Evolutionary conservation across 1,140 invertebrate genomes (phyloP).

Genomic region (Lutraria rhynchaena): DNA sequence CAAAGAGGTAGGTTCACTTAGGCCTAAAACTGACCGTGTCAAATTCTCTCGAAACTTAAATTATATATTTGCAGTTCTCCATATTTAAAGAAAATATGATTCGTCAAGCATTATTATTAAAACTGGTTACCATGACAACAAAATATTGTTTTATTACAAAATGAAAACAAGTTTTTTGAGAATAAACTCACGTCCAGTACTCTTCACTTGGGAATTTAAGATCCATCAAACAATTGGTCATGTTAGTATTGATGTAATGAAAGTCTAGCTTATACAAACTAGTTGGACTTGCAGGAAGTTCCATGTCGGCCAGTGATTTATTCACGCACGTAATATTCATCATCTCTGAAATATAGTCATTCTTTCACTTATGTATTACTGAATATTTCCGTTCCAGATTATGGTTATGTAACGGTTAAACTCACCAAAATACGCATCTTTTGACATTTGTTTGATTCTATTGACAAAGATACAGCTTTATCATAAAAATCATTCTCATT

Average conservation of each 20-base stretch:
- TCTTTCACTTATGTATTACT: neutral
- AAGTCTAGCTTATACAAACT: slow-evolving; percentile 7
- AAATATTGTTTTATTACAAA: neutral
- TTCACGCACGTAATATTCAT: slow-evolving; percentile 39
- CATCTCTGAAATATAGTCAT: slow-evolving; percentile 23
- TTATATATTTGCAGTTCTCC: neutral
- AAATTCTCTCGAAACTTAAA: neutral
- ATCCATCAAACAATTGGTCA: slow-evolving; percentile 44
- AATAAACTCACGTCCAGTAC: slow-evolving; percentile 66
- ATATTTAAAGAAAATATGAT: neutral
- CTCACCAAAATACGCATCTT: neutral
- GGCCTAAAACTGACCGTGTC: neutral
- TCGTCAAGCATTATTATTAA: neutral
- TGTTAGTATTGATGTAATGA: neutral
- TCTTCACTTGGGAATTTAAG: slow-evolving; percentile 60
- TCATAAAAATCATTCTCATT: neutral
- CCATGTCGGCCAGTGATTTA: slow-evolving; percentile 1
- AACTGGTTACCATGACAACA: neutral
- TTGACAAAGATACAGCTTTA: neutral
- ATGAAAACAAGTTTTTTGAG: neutral
- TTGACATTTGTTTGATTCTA: neutral
- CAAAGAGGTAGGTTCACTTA: neutral
- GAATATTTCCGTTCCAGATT: neutral
- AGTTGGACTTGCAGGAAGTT: neutral
- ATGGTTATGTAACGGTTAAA: neutral